A percentile compares a stretch with the other conserved stretches of the same genome.
Evolutionary conservation across 2,797 vertebrate species (phyloP).

Genomic region (Eremophila alpestris): DNA sequence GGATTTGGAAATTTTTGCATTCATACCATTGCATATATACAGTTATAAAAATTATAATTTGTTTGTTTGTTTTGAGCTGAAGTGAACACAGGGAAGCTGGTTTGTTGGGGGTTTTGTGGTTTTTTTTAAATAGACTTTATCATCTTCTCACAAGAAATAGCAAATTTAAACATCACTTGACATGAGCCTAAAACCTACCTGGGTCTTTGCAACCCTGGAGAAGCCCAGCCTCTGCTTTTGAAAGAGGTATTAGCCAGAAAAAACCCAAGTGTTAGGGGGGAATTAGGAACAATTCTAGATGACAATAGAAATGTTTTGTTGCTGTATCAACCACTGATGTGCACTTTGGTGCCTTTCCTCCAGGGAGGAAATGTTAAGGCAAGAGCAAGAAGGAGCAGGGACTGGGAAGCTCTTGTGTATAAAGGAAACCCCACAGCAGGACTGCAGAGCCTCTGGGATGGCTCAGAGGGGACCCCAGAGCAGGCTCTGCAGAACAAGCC

Average conservation of each 20-base stretch:
- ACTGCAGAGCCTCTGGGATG: neutral
- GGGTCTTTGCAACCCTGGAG: neutral
- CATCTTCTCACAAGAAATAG: neutral
- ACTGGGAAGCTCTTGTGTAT: neutral
- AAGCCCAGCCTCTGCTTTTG: neutral
- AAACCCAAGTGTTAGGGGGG: neutral
- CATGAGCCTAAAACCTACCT: neutral
- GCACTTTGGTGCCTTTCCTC: neutral
- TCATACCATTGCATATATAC: neutral
- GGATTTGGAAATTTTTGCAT: neutral
- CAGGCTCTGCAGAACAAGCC: neutral
- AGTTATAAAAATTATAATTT: neutral
- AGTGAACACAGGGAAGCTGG: neutral
- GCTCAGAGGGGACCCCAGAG: neutral
- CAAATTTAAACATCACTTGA: neutral
- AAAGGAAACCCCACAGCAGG: neutral
- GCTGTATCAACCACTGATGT: neutral
- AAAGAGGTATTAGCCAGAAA: neutral
- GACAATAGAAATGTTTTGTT: neutral
- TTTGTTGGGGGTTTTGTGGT: neutral
- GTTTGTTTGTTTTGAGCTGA: neutral
- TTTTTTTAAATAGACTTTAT: neutral
- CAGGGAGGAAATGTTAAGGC: neutral
- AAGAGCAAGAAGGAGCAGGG: neutral
- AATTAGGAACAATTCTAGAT: neutral